Conservation (phyloP, 1,140 invertebrate species). For the Nixonia krombeini region DNA sequence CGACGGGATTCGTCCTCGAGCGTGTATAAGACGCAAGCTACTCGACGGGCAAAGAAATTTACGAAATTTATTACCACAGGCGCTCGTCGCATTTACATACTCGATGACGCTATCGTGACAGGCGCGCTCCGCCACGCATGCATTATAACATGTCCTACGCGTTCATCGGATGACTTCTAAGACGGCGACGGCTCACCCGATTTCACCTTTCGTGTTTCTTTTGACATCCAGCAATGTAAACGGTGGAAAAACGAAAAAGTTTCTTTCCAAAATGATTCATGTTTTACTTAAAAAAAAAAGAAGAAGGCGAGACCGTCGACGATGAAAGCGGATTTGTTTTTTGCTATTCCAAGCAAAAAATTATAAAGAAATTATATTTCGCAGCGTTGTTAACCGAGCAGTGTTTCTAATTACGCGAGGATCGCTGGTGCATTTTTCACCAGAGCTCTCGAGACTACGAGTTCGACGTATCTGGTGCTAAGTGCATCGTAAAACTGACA, state of each 20-base stretch:
- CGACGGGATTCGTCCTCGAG: too few relatives aligned
- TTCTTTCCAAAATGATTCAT: too few relatives aligned
- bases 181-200: constrained; percentile 32
- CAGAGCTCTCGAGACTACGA: constrained; percentile 15
- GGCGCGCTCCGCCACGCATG: constrained; percentile 46
- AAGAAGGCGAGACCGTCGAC: too few relatives aligned
- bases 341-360: too few relatives aligned
- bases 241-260: constrained; percentile 14
- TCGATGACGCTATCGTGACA: constrained; percentile 58
- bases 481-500: constrained; percentile 63
- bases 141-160: constrained; percentile 35
- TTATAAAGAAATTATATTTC: too few relatives aligned
- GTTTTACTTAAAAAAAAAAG: too few relatives aligned
- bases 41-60: too few relatives aligned
- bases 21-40: too few relatives aligned
- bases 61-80: constrained; percentile 64
- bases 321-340: too few relatives aligned
- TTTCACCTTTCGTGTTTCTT: constrained; percentile 36
- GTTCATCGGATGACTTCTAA: constrained; percentile 22
- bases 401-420: constrained; percentile 23
- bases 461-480: constrained; percentile 49
- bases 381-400: too few relatives aligned
- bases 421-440: constrained; percentile 24
- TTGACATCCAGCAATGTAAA: constrained; percentile 18
- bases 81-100: constrained; percentile 67